A percentile compares a stretch with the other conserved stretches of the same genome.
Evolutionary conservation across 2,888 invertebrate genomes (phyloP).

Genomic region (Tenthredo scrophulariae): DNA sequence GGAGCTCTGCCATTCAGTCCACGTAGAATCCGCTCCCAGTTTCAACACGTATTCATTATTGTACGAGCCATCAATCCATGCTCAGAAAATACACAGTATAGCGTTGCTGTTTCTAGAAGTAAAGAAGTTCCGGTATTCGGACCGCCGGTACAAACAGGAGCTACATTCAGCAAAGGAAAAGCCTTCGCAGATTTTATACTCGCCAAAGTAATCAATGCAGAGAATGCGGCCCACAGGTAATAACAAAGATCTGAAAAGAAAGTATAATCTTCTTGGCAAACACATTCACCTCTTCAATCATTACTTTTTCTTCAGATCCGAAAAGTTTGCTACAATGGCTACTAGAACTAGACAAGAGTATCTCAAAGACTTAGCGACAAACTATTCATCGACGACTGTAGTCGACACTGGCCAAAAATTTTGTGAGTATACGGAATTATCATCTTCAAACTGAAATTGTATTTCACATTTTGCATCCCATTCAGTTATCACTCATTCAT

Average conservation of each 20-base stretch:
- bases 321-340: slow-evolving; percentile 98
- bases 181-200: slow-evolving; percentile 97
- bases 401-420: slow-evolving; percentile 93
- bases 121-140: slow-evolving; percentile 98
- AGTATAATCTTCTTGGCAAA: neutral
- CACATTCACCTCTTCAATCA: neutral
- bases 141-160: slow-evolving; percentile 94
- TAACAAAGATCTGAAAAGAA: neutral
- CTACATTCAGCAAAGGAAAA: slow-evolving; percentile 92
- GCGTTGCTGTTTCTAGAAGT: slow-evolving; percentile 88
- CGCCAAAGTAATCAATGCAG: slow-evolving; percentile 97
- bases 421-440: slow-evolving; percentile 81
- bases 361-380: slow-evolving; percentile 94
- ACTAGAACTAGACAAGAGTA: slow-evolving; percentile 97
- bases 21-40: slow-evolving; percentile 96
- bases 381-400: slow-evolving; percentile 89
- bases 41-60: slow-evolving; percentile 98
- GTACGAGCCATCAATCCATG: slow-evolving; percentile 94
- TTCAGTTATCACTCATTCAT: neutral
- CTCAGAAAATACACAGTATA: slow-evolving; percentile 94
- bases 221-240: slow-evolving; percentile 92
- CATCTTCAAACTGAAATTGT: neutral
- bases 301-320: slow-evolving; percentile 82
- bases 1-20: slow-evolving; percentile 96
- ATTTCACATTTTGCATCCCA: neutral